Evolutionary conservation across 2,888 invertebrate species (phyloP).

Genomic region (Ethmia dodecea): DNA sequence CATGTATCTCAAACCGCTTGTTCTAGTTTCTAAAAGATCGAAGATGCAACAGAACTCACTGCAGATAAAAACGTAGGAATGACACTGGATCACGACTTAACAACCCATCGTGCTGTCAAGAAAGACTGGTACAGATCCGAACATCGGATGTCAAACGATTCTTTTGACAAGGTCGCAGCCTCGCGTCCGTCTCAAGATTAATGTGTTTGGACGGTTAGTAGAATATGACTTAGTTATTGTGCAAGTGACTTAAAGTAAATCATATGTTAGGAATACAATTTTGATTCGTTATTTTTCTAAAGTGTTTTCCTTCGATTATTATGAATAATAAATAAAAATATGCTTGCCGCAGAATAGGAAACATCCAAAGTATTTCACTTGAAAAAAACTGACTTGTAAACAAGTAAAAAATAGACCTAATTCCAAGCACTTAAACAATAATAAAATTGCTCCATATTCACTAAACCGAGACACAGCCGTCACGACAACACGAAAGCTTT

Average conservation of each 20-base stretch:
- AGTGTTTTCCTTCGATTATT: no score
- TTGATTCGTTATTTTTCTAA: no score
- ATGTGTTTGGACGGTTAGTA: constrained; percentile 18
- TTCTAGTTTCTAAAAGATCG: background rate
- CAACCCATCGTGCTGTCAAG: constrained; percentile 41
- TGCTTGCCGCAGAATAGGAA: no score
- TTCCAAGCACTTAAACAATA: no score
- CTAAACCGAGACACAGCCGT: constrained; percentile 8
- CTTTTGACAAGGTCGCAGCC: constrained; percentile 48
- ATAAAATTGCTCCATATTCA: no score
- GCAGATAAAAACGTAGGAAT: constrained; percentile 44
- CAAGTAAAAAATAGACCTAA: no score
- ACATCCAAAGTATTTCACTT: no score
- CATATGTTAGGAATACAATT: no score
- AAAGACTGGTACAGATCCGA: constrained; percentile 33
- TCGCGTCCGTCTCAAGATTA: constrained; percentile 31
- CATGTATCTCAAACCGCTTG: background rate
- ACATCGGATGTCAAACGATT: no score
- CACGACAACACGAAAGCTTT: constrained; percentile 32
- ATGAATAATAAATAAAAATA: no score
- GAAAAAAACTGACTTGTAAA: no score
- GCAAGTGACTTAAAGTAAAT: background rate
- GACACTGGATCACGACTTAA: constrained; percentile 63
- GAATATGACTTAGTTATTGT: constrained; percentile 4
- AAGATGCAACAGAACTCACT: constrained; percentile 1